These are phyloP conservation scores for Yoshiicerus persimilis DNA, from an alignment of 1,140 invertebrate genomes.

Conservation along the genomic window DNA sequence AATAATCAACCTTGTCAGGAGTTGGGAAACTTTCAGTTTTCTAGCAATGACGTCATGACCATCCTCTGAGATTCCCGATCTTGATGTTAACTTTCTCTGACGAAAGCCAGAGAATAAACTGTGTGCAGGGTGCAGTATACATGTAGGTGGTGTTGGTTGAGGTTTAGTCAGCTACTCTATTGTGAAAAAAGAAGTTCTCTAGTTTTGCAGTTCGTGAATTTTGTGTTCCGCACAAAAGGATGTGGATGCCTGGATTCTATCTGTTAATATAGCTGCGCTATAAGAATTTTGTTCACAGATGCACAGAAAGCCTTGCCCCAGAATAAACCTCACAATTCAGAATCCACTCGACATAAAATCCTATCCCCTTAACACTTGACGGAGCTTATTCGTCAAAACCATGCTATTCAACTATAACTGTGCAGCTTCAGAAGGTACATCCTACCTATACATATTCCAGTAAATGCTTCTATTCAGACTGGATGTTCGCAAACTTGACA, in stretches of 20 bases:
- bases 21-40: background rate
- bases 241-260: too few relatives aligned
- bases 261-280: background rate
- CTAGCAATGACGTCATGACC: background rate
- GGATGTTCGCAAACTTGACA: too few relatives aligned
- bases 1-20: too few relatives aligned
- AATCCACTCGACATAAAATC: background rate
- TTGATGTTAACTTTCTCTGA: background rate
- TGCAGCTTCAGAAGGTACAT: too few relatives aligned
- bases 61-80: background rate
- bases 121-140: background rate
- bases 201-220: too few relatives aligned
- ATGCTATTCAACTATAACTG: too few relatives aligned
- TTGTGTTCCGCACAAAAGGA: too few relatives aligned
- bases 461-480: too few relatives aligned
- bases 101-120: background rate
- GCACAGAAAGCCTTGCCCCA: background rate
- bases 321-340: background rate
- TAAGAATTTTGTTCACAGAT: background rate
- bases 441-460: too few relatives aligned
- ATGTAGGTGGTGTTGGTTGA: background rate
- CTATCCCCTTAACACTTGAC: background rate
- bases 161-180: background rate
- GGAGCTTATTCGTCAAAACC: background rate
- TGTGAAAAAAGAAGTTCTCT: too few relatives aligned